Percentiles rank a stretch among this genome's conserved stretches.
Evolutionary conservation across 2,113 vertebrate species (phyloP).

Genomic region (Sebastes schlegelii): DNA sequence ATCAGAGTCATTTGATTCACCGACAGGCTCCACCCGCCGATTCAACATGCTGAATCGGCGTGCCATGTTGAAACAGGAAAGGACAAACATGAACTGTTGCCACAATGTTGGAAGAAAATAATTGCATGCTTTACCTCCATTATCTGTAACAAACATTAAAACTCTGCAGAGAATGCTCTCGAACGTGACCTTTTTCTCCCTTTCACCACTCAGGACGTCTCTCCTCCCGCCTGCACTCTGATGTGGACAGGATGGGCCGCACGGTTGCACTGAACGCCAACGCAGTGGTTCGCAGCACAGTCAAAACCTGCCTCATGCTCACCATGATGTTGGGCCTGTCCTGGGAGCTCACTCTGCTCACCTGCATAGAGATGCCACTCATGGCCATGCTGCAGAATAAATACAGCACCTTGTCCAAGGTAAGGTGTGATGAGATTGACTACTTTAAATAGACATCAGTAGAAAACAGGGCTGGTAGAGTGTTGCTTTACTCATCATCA

Average conservation of each 20-base stretch:
- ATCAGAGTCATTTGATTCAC: no score
- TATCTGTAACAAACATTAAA: not conserved
- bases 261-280: constrained; percentile 88
- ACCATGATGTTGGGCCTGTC: constrained; percentile 87
- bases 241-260: constrained; percentile 87
- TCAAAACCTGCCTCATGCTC: constrained; percentile 85
- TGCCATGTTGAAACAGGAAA: no score
- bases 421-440: constrained; percentile 47
- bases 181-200: not conserved
- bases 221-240: constrained; percentile 84
- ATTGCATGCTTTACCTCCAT: no score
- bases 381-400: constrained; percentile 76
- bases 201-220: constrained; percentile 80
- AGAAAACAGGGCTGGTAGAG: not conserved
- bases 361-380: constrained; percentile 84
- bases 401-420: constrained; percentile 81
- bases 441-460: not conserved
- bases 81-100: no score
- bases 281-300: constrained; percentile 80
- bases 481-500: not conserved
- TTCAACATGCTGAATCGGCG: no score
- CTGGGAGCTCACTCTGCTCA: constrained; percentile 87
- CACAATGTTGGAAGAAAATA: no score
- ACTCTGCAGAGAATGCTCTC: not conserved
- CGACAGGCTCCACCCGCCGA: no score